These are phyloP conservation scores for Muscicapa comitata DNA, from an alignment of 2,797 vertebrate species.

Conservation along the genomic window DNA sequence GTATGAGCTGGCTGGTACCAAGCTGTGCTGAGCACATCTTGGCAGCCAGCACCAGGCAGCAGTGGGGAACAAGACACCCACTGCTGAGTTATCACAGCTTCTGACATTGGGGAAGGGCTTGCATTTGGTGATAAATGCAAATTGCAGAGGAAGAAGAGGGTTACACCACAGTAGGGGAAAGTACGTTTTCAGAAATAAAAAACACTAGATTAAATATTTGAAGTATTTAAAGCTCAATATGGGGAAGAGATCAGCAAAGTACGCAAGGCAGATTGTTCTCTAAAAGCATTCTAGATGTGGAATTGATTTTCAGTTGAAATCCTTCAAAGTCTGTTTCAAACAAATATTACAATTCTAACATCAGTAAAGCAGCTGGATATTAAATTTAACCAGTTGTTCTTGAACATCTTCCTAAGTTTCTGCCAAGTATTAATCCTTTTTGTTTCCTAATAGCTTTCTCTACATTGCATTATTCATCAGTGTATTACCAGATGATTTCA, in stretches of 20 bases:
- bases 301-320: constrained; percentile 61
- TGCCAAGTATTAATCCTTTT: constrained; percentile 55
- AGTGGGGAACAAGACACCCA: not conserved
- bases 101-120: not conserved
- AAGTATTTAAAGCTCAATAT: constrained; percentile 24
- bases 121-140: not conserved
- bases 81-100: not conserved
- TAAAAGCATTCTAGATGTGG: not conserved
- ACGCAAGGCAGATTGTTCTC: not conserved
- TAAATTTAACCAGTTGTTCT: constrained; percentile 59
- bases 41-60: not conserved
- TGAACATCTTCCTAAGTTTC: constrained; percentile 32
- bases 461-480: constrained; percentile 42
- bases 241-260: constrained; percentile 16
- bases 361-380: constrained; percentile 54
- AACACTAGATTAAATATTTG: constrained; percentile 32
- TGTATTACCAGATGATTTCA: constrained; percentile 9
- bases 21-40: constrained; percentile 17
- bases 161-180: not conserved
- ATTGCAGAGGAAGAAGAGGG: not conserved
- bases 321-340: constrained; percentile 52
- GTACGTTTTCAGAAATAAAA: not conserved
- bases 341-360: constrained; percentile 34
- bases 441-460: constrained; percentile 43
- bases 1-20: not conserved